Conservation (phyloP, 23 tunicate species). For the Diplosoma virens region DNA sequence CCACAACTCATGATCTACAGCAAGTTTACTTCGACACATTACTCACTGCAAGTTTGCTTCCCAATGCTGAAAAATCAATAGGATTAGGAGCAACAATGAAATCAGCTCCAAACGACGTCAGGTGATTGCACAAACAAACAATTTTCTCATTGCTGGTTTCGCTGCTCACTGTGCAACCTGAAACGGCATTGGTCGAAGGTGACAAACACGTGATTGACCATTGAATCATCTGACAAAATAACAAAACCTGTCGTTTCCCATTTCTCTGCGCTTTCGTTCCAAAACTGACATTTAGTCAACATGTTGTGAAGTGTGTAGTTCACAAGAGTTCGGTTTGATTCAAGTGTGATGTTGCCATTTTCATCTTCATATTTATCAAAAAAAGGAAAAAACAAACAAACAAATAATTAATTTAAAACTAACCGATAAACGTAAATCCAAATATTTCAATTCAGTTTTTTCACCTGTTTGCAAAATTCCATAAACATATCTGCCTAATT, state of each 20-base stretch:
- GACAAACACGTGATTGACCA: not conserved
- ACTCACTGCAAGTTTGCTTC: slow-evolving; percentile 31
- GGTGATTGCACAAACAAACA: slow-evolving; percentile 69
- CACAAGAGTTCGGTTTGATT: slow-evolving; percentile 22
- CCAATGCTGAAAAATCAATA: slow-evolving; percentile 64
- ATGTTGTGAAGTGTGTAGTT: slow-evolving; percentile 53
- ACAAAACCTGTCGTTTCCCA: slow-evolving; percentile 65
- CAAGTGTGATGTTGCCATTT: slow-evolving; percentile 38
- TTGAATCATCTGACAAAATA: not conserved
- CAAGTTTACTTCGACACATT: too few species aligned
- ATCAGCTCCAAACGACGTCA: slow-evolving; percentile 77
- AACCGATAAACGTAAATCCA: not conserved
- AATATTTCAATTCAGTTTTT: too few species aligned
- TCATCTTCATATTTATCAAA: slow-evolving; percentile 66
- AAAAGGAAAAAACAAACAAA: too few species aligned
- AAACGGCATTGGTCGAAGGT: not conserved
- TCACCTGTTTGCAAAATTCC: slow-evolving; percentile 72
- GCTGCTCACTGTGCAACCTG: slow-evolving; percentile 61
- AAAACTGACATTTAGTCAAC: slow-evolving; percentile 62
- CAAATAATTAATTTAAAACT: not conserved
- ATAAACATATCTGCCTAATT: slow-evolving; percentile 54
- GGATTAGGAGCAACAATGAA: slow-evolving; percentile 85
- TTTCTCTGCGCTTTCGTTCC: slow-evolving; percentile 60
- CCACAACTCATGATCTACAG: too few species aligned
- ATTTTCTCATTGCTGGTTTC: slow-evolving; percentile 41